Evolutionary conservation across 2,113 vertebrate genomes (phyloP).

Genomic region (Istiophorus platypterus): DNA sequence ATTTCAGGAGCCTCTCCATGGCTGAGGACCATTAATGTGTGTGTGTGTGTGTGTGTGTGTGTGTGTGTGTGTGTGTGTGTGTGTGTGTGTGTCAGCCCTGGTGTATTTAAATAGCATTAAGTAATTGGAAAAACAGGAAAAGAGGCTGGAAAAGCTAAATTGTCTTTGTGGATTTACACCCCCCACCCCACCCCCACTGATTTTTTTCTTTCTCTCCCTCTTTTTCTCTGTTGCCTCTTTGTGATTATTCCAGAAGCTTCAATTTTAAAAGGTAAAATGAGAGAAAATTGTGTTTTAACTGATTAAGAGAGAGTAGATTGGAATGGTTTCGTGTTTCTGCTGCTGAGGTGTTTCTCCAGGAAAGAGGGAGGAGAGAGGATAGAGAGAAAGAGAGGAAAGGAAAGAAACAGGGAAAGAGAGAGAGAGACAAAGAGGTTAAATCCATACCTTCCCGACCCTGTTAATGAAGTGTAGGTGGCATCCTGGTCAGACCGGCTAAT

Average conservation of each 20-base stretch:
- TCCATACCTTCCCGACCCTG: constrained; percentile 51
- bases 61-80: constrained; percentile 39
- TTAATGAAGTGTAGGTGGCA: constrained; percentile 79
- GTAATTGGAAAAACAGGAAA: constrained; percentile 79
- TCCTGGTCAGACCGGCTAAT: constrained; percentile 72
- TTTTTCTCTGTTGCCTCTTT: constrained; percentile 10
- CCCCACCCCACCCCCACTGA: not conserved
- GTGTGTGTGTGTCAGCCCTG: constrained; percentile 50
- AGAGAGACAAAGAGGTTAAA: constrained; percentile 28
- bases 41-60: too few species aligned
- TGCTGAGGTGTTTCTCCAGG: constrained; percentile 53
- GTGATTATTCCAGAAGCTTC: constrained; percentile 67
- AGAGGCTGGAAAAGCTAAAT: constrained; percentile 65
- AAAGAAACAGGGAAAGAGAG: not conserved
- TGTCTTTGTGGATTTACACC: constrained; percentile 68
- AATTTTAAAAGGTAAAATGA: constrained; percentile 51
- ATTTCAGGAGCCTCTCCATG: constrained; percentile 73
- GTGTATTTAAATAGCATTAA: constrained; percentile 82
- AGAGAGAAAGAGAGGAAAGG: not conserved
- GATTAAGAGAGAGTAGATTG: constrained; percentile 71
- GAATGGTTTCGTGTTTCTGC: constrained; percentile 33
- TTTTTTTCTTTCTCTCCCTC: not conserved
- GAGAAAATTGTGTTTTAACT: constrained; percentile 61
- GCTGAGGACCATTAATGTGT: constrained; percentile 56
- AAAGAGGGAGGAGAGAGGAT: constrained; percentile 11